Evolutionary conservation across 1,140 invertebrate species (phyloP).

Genomic region (Drosophila virilis): DNA sequence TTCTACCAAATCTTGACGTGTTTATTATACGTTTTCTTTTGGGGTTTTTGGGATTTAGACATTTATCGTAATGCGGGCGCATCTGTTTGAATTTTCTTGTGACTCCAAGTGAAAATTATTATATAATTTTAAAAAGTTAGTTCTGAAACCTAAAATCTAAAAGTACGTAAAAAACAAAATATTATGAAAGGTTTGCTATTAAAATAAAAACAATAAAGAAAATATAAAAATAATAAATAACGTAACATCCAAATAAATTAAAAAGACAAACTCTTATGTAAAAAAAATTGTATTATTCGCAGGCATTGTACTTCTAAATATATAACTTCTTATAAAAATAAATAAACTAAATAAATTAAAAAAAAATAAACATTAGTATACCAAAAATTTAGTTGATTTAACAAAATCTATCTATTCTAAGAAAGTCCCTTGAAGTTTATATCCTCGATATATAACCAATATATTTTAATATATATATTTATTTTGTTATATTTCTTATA

Average conservation of each 20-base stretch:
- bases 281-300: background rate
- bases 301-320: too few relatives aligned
- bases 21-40: slow-evolving; percentile 25
- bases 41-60: slow-evolving; percentile 65
- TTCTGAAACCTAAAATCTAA: background rate
- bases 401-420: too few relatives aligned
- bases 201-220: background rate
- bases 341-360: too few relatives aligned
- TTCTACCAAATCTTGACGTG: slow-evolving; percentile 29
- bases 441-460: too few relatives aligned
- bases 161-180: too few relatives aligned
- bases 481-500: too few relatives aligned
- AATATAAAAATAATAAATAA: background rate
- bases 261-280: background rate
- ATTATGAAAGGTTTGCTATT: too few relatives aligned
- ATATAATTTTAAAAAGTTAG: background rate
- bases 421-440: too few relatives aligned
- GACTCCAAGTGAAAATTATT: background rate
- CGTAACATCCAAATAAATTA: too few relatives aligned
- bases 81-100: slow-evolving; percentile 22
- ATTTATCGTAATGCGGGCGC: slow-evolving; percentile 59
- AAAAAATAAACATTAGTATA: background rate
- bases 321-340: background rate
- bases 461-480: too few relatives aligned
- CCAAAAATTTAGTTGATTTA: too few relatives aligned